Base-by-base conservation (phyloP, 2,888 invertebrate genomes). In the Tryphoninae sp. region DNA sequence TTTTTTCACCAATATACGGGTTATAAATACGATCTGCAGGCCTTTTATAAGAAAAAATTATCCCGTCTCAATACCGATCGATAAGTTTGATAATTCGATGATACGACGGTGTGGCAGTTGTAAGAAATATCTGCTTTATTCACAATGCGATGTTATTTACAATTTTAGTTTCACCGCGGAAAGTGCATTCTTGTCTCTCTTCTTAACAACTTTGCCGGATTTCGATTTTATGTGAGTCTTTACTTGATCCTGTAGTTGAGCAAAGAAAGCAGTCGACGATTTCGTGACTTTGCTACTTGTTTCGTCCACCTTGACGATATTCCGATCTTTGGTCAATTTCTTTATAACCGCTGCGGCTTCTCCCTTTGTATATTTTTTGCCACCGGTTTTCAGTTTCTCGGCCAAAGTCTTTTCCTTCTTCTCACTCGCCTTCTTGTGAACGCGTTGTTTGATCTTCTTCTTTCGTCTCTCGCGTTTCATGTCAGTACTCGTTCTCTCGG, bases 231-330 rank as follows among this genome's bases (percentile, higher is more conserved):
- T 93, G 45, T 93, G 93, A 81, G 92, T 91, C 13, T 93, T 91
- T 0, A 94, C 94, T 89, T 97, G 95, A 87, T 98, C 96, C 91
- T 98, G 97, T 6, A 98, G 92, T 89, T 97, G 95, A 68, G 94
- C 94, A 93, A 98, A 98, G 94, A 98, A 98, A 0, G 96, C 95
- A 86, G 95, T 96, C 0, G 97, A 97, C 0, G 96, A 96, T 89
- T 95, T 96, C 11, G 95, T 88, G 51, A 93, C 90, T 84, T 93
- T 93, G 45, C 92, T 91, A 26, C 89, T 89, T 23, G 92, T 90
- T 82, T 92, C 92, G 58, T 84, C 84, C 91, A 93, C 92, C 92
- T 94, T 94, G 74, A 93, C 91, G 40, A 95, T 92, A 89, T 95
- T 95, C 82, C 95, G 94, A 67, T 95, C 94, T 88, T 96, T 96